Evolutionary conservation across 2,888 invertebrate genomes (phyloP), one percentile per base, ranked within the genome.

Genomic region (Eudemis profundana): DNA sequence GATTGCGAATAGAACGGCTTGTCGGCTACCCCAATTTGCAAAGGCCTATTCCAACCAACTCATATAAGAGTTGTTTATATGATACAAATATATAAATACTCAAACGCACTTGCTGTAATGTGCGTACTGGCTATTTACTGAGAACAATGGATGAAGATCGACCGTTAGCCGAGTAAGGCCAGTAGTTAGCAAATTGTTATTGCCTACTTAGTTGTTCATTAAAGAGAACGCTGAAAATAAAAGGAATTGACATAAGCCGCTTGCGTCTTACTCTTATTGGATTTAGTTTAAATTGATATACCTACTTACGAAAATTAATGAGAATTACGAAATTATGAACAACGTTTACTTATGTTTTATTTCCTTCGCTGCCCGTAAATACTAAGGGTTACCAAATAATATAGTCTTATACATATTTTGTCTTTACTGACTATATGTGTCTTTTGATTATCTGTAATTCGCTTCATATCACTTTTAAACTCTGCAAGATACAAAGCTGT

Each of bases 151-250:
- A 40, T 23, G 27, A 29, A 46, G 59, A 53, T 59, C 65, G 59
- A 29, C 27, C 65, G 53, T 60, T 60, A 65, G n/a, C 38, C 27
- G 46, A 21, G 46, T 53, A 46, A 46, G 47, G 65, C 46, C 15
- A 29, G 46, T 40, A 60, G 65, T 65, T 65, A 65, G 51, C 40
- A 60, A 65, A 65, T 59, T 53, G 59, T 36, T 65, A 65, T 65
- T 29, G 64, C 59, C 27, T 50, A 50, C 40, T 54, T 40, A 56
- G 50, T 19, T 42, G 33, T 33, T 15, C 42, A 51, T 42, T 44
- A 14, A 49, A 19, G 50, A n/a, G 33, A 40, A 23, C n/a, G 21
- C 23, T 54, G 21, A 40, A 14, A 40, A 36, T 36, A 51, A 19
- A 50, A 19, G 50, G 50, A 47, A 50, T 17, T 50, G 17, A 17